Conservation (phyloP, 2,888 invertebrate genomes). For the Zelleria hepariella region DNA sequence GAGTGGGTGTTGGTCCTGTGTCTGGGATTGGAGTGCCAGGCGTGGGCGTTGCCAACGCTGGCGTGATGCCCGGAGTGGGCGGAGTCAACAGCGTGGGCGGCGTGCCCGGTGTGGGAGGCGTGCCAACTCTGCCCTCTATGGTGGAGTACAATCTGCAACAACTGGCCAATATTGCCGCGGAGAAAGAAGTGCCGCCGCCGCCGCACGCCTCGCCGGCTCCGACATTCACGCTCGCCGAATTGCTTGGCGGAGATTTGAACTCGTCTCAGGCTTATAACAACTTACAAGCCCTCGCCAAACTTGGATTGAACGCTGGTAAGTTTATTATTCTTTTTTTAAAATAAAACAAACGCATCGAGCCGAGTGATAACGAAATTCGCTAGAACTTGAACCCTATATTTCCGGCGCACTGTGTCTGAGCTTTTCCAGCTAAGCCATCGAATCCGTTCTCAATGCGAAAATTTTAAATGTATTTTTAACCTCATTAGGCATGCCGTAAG, state of each 20-base stretch:
- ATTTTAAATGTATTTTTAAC: too few relatives aligned
- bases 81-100: constrained; percentile 44
- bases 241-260: constrained; percentile 79
- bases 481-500: too few relatives aligned
- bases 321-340: constrained; percentile 7
- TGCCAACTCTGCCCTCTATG: constrained; percentile 74
- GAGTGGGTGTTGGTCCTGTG: constrained; percentile 31
- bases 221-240: constrained; percentile 82
- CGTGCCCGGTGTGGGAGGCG: constrained; percentile 38
- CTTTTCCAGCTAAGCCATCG: too few relatives aligned
- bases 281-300: constrained; percentile 89
- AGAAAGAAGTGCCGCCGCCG: constrained; percentile 73
- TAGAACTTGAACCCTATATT: too few relatives aligned
- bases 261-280: constrained; percentile 87
- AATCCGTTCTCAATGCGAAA: too few relatives aligned
- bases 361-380: too few relatives aligned
- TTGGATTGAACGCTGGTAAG: constrained; percentile 81
- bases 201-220: constrained; percentile 73
- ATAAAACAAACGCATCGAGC: too few relatives aligned
- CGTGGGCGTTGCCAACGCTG: constrained; percentile 37
- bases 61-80: constrained; percentile 45
- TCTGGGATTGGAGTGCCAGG: constrained; percentile 15
- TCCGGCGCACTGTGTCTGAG: too few relatives aligned
- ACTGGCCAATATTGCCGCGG: constrained; percentile 85
- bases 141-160: constrained; percentile 90